These are phyloP conservation scores for Toxonevra muliebris DNA, from an alignment of 2,888 invertebrate species.

Conservation along the genomic window DNA sequence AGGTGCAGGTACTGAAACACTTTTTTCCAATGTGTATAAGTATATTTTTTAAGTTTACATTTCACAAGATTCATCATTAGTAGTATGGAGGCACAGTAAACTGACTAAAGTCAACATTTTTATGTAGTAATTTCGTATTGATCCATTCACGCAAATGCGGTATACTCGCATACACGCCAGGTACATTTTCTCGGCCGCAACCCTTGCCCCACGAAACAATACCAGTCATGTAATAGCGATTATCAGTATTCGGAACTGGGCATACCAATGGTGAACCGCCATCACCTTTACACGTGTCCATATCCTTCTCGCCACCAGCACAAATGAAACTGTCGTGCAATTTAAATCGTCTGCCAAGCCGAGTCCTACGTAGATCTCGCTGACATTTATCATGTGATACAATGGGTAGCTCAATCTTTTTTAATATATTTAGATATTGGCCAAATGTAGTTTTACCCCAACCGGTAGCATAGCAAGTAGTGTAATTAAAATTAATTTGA, in stretches of 20 bases:
- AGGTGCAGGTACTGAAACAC: too few species aligned
- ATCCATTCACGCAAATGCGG: conserved; percentile 75
- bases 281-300: conserved; percentile 80
- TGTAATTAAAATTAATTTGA: conserved; percentile 56
- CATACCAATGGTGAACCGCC: conserved; percentile 84
- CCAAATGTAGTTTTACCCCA: conserved; percentile 62
- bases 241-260: conserved; percentile 65
- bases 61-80: too few species aligned
- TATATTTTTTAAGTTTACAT: too few species aligned
- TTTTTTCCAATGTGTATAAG: too few species aligned
- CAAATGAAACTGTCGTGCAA: conserved; percentile 79
- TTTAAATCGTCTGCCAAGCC: conserved; percentile 74
- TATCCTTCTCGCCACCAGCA: conserved; percentile 79
- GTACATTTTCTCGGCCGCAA: conserved; percentile 73
- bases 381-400: conserved; percentile 68
- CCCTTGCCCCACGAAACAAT: conserved; percentile 87
- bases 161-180: conserved; percentile 81
- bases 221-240: conserved; percentile 65
- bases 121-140: conserved; percentile 66
- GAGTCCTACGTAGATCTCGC: conserved; percentile 69
- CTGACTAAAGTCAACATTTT: conserved; percentile 42
- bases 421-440: conserved; percentile 72
- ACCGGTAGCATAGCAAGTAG: conserved; percentile 58
- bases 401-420: conserved; percentile 77
- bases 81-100: conserved; percentile 39